Percentiles rank a stretch among this genome's conserved stretches.
These are phyloP conservation scores for Siphamia tubifer DNA, from an alignment of 2,113 vertebrate species.

Conservation along the genomic window DNA sequence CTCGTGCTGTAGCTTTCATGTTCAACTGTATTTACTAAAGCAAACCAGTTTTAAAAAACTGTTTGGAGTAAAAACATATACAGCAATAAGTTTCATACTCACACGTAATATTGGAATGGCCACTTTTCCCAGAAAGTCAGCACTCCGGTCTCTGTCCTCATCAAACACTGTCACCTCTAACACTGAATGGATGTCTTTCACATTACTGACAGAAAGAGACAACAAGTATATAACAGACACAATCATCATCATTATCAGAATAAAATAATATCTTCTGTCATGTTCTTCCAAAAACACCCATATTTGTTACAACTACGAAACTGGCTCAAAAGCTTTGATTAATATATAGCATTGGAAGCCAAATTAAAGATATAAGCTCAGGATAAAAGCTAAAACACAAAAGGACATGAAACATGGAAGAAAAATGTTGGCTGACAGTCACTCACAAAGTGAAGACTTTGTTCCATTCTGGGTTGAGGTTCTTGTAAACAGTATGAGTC, in stretches of 20 bases:
- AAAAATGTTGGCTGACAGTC: too few species aligned
- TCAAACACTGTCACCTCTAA: conserved; percentile 95
- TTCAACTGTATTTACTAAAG: too few species aligned
- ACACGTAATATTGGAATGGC: conserved; percentile 91
- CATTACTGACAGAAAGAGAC: conserved; percentile 80
- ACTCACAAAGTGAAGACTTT: conserved; percentile 97
- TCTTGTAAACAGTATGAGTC: conserved; percentile 94
- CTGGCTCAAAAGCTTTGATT: too few species aligned
- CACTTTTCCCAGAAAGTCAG: conserved; percentile 96
- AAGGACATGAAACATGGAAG: neutral
- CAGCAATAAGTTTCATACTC: conserved; percentile 67
- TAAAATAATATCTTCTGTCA: neutral
- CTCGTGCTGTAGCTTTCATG: too few species aligned
- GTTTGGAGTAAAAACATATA: too few species aligned
- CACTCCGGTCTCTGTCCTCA: conserved; percentile 91
- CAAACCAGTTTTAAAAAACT: too few species aligned
- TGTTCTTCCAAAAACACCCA: neutral
- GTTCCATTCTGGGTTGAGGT: conserved; percentile 94
- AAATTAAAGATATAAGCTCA: too few species aligned
- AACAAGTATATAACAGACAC: too few species aligned
- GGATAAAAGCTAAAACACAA: too few species aligned
- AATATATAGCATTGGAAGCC: too few species aligned
- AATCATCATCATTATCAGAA: too few species aligned
- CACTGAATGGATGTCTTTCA: conserved; percentile 94
- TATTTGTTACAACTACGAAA: neutral